Conservation (phyloP, 2,797 vertebrate species). For the Paramormyrops hopkinsi region DNA sequence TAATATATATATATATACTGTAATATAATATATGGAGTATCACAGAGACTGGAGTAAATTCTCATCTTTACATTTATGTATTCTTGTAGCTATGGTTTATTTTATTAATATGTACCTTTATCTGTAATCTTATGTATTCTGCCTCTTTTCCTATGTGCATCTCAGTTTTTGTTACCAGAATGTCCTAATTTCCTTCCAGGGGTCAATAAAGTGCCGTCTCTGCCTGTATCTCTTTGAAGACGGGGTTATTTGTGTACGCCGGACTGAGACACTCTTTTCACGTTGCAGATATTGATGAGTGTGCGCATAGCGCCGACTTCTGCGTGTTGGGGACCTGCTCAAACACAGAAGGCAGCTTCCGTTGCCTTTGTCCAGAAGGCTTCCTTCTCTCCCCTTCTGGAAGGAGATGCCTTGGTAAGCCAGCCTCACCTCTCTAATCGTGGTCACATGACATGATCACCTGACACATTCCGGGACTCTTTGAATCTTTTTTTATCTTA, state of each 20-base stretch:
- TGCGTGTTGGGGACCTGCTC: constrained; percentile 84
- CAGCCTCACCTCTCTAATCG: neutral
- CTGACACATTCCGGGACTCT: neutral
- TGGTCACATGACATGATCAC: neutral
- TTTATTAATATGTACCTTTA: neutral
- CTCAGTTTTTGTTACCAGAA: neutral
- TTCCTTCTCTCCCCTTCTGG: constrained; percentile 84
- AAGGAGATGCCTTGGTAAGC: constrained; percentile 84
- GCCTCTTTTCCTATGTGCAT: neutral
- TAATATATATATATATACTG: neutral
- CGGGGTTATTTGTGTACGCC: neutral
- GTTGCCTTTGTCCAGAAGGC: constrained; percentile 80
- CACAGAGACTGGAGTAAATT: neutral
- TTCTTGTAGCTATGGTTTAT: neutral
- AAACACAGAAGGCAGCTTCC: constrained; percentile 88
- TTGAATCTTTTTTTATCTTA: neutral
- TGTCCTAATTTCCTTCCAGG: neutral
- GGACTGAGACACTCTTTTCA: neutral
- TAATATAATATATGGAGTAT: neutral
- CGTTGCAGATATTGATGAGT: constrained; percentile 84
- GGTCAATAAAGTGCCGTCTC: neutral
- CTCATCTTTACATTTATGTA: neutral
- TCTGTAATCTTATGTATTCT: neutral
- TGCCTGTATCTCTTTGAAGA: neutral
- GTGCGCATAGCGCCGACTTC: constrained; percentile 77